These are phyloP conservation scores for Microtus oregoni DNA, from an alignment of 2,113 vertebrate genomes.

Conservation along the genomic window DNA sequence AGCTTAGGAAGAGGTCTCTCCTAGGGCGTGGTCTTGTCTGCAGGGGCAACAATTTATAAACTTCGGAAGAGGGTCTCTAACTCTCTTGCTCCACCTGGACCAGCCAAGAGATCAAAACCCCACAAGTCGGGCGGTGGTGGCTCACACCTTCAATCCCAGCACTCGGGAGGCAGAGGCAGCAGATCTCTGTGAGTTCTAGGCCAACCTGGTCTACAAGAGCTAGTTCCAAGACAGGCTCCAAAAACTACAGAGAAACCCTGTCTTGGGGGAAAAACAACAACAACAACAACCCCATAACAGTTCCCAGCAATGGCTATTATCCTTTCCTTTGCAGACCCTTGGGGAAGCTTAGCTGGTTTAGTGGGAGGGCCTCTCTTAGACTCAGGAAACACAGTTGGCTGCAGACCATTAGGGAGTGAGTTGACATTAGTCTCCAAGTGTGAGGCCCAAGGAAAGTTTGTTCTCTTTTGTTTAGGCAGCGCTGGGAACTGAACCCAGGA, in stretches of 20 bases:
- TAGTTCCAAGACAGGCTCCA: neutral
- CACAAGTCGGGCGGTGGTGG: too few species aligned
- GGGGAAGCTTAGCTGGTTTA: neutral
- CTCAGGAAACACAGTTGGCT: too few species aligned
- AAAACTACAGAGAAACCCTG: neutral
- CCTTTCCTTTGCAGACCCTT: neutral
- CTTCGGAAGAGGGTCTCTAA: too few species aligned
- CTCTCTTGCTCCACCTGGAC: too few species aligned
- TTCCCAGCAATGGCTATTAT: neutral
- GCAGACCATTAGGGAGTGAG: neutral
- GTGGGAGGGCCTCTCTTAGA: neutral
- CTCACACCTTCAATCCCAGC: too few species aligned
- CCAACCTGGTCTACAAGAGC: neutral
- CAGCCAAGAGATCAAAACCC: too few species aligned
- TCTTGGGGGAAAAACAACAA: neutral
- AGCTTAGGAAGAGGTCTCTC: too few species aligned
- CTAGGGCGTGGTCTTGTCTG: too few species aligned
- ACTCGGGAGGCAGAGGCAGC: too few species aligned
- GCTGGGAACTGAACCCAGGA: neutral
- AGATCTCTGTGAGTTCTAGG: neutral
- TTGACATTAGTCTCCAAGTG: neutral
- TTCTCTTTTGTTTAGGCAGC: neutral
- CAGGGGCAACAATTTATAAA: too few species aligned
- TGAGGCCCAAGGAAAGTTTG: neutral
- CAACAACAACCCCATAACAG: neutral